Base-by-base conservation (phyloP, 2,888 invertebrate species). In the Autographa pulchrina region DNA sequence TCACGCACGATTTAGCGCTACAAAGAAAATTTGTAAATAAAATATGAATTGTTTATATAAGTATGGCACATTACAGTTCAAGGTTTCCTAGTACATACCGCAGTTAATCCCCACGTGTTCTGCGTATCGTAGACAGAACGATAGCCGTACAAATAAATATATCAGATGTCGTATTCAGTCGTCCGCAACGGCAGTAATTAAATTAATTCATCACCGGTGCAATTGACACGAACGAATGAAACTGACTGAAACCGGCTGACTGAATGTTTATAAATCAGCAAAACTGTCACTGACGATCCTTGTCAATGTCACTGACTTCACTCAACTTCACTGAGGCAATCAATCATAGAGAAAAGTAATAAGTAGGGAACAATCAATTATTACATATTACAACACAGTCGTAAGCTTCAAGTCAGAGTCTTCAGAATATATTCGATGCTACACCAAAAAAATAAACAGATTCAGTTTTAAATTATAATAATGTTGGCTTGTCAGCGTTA, bases 1-100 rank as follows among this genome's bases (percentile, higher is more conserved):
- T 89, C 89, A 88, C 85, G 80, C 76, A 78, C 70, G 69, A 74
- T 70, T 75, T 78, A 81, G 70, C 62, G 9, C 59, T 64, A 73
- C 16, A 74, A 73, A 68, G 62, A 71, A 63, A 70, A 25, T 54
- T 43, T 63, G 69, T 52, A 58, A n/a, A 20, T 4, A 63, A 58
- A 13, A 16, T 32, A 62, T 9, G 7, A 43, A 62, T 20, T 11
- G 2, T 61, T 20, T 13, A 7, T 25, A n/a, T n/a, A n/a, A n/a
- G n/a, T n/a, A 41, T 18, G 20, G 11, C 20, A 14, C 5, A 14
- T 13, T 43, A 43, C n/a, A 48, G 6, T 32, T 52, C 25, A 48
- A 35, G 20, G 8, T 48, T 25, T 14, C 8, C 32, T 32, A 3
- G 60, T 64, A 75, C 73, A 59, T 78, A 81, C 78, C 82, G 64